Base-by-base conservation (phyloP, 2,888 invertebrate species). In the Pollenia griseotomentosa region DNA sequence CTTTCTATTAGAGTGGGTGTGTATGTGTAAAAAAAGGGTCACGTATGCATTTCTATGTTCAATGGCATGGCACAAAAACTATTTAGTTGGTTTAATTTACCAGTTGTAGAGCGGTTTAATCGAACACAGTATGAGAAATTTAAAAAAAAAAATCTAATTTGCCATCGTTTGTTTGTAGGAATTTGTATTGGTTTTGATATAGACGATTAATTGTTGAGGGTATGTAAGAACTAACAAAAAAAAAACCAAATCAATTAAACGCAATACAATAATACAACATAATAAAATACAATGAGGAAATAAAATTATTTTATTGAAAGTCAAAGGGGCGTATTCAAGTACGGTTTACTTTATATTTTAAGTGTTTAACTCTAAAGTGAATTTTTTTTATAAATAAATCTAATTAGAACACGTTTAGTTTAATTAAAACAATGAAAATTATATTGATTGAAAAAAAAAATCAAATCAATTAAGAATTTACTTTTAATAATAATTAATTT, bases 61-160 rank as follows among this genome's bases (percentile, higher is more conserved):
- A 84, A 73, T 79, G 57, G 68, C 11, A 59, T 66, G 65, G 44
- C 57, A 79, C 19, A 44, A 66, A 83, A 65, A 61, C 84, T 61
- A 61, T 74, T 65, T 78, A 83, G 78, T 83, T 83, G 83, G 78
- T 73, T 65, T 48, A 71, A 71, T 77, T 83, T 73, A 14, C 51
- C 19, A 65, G 23, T 63, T 51, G 44, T 9, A 33, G 10, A 59
- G 51, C 42, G 61, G 16, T 11, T 6, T 46, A 51, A 63, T 16
- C n/a, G 23, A 77, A n/a, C 42, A n/a, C 11, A 42, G 46, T 66
- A 51, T 44, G 46, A 70, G 10, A 44, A 73, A 78, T 65, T 63
- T n/a, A 73, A 73, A 61, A 46, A 8, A 70, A 61, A 44, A 59
- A 68, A 42, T 51, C 44, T 53, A 75, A 75, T 68, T 66, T 75